phyloP scores from a whole-genome alignment of 2,113 vertebrate genomes.

The Trogon surrucura region DNA sequence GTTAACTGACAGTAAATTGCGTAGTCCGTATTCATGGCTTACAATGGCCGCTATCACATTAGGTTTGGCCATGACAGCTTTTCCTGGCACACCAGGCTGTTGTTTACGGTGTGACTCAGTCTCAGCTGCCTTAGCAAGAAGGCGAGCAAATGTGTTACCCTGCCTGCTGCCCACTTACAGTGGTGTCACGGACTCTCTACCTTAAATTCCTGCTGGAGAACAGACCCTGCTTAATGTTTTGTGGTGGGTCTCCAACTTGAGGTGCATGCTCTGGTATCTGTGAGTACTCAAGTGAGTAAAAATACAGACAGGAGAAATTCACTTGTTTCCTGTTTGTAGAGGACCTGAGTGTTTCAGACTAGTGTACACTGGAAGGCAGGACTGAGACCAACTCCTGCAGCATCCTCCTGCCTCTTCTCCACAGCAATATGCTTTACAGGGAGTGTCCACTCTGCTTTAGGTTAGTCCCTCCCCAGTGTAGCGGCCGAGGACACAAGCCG shows the following conservation, averaged over 20 bases:
- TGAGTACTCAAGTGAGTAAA: not conserved
- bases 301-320: not conserved
- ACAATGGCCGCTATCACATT: conserved; percentile 8
- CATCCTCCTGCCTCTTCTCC: not conserved
- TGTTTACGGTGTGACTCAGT: conserved; percentile 50
- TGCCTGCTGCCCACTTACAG: not conserved
- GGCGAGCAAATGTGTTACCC: not conserved
- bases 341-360: not conserved
- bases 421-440: not conserved
- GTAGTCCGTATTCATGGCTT: not conserved
- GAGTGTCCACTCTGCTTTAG: not conserved
- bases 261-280: not conserved
- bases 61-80: conserved; percentile 38
- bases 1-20: not conserved
- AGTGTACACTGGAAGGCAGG: not conserved
- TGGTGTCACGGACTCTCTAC: not conserved
- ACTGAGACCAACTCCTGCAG: not conserved
- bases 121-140: conserved; percentile 49
- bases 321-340: not conserved
- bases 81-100: conserved; percentile 47
- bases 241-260: not conserved
- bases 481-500: rapidly evolving
- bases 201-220: not conserved
- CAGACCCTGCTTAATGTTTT: not conserved
- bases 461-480: not conserved